phyloP scores from a whole-genome alignment of 2,797 vertebrate genomes.

The Sebastes kiyomatsui region DNA sequence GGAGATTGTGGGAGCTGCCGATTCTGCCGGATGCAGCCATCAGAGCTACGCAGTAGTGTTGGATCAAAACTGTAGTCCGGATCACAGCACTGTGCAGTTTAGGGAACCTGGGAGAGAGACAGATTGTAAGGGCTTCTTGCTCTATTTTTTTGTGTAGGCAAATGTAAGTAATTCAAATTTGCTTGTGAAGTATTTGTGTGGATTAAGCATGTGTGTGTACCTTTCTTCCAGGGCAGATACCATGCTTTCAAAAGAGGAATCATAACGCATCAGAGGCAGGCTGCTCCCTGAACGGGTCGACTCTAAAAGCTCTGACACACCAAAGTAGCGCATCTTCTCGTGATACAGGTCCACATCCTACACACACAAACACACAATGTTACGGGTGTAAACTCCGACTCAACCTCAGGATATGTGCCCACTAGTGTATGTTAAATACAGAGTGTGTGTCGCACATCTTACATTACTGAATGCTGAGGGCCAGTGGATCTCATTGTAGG shows the following conservation, averaged over 20 bases:
- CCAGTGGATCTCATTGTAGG: constrained; percentile 99
- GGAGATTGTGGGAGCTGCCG: constrained; percentile 81
- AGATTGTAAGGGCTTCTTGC: not conserved
- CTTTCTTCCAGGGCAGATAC: constrained; percentile 92
- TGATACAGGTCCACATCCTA: constrained; percentile 93
- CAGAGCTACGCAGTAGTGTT: constrained; percentile 95
- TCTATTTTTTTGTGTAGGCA: not conserved
- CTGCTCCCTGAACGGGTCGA: constrained; percentile 91
- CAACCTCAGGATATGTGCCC: not conserved
- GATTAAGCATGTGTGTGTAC: constrained; percentile 69
- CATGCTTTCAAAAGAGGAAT: constrained; percentile 97
- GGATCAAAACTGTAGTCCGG: constrained; percentile 92
- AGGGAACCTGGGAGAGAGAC: constrained; percentile 86
- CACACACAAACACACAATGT: constrained; percentile 19
- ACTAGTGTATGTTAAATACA: not conserved
- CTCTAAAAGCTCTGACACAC: constrained; percentile 94
- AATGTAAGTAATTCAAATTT: not conserved
- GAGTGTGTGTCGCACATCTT: constrained; percentile 40
- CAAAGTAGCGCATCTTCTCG: constrained; percentile 94
- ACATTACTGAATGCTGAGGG: constrained; percentile 91
- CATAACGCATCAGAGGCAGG: constrained; percentile 92
- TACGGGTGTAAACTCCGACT: not conserved
- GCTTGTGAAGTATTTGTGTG: constrained; percentile 2
- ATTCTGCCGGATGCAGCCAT: constrained; percentile 90
- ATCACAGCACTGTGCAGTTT: constrained; percentile 96